Conservation (phyloP, 2,888 invertebrate species). For the Caenorhabditis imperialis region DNA sequence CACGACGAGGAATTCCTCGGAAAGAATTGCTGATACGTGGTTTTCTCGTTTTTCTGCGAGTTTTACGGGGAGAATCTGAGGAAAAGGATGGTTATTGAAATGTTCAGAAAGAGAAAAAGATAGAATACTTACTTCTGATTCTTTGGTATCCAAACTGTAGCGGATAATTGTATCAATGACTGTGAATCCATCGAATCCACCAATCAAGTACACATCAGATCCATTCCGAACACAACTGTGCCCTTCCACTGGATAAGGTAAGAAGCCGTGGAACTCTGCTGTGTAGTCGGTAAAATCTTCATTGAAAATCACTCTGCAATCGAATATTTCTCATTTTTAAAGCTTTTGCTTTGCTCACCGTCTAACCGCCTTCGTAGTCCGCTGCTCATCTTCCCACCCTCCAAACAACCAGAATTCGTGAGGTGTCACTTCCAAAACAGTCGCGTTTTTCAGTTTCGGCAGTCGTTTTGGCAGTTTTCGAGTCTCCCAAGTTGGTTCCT, state of each 20-base stretch:
- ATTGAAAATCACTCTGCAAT: constrained; percentile 43
- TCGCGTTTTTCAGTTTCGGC: constrained; percentile 54
- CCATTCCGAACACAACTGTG: constrained; percentile 12
- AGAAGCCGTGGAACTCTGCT: constrained; percentile 32
- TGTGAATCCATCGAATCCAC: constrained; percentile 66
- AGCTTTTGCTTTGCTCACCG: constrained; percentile 16
- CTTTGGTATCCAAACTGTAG: constrained; percentile 50
- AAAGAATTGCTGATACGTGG: constrained; percentile 57
- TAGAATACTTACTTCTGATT: constrained; percentile 31
- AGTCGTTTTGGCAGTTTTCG: constrained; percentile 11
- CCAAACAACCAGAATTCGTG: constrained; percentile 65
- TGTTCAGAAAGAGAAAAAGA: no score
- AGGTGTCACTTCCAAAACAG: constrained; percentile 16
- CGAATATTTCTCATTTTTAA: background rate
- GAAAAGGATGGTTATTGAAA: no score
- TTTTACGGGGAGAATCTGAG: constrained; percentile 48
- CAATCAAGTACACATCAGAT: constrained; percentile 33
- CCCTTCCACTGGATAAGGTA: constrained; percentile 60
- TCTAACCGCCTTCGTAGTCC: constrained; percentile 62
- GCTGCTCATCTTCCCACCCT: constrained; percentile 73
- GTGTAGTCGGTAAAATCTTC: constrained; percentile 26
- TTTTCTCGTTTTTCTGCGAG: constrained; percentile 67
- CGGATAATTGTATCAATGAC: constrained; percentile 55
- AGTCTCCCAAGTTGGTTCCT: constrained; percentile 1
- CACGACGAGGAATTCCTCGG: constrained; percentile 58